Base-by-base conservation (phyloP, 1,140 invertebrate genomes). In the Cydia strobilella region DNA sequence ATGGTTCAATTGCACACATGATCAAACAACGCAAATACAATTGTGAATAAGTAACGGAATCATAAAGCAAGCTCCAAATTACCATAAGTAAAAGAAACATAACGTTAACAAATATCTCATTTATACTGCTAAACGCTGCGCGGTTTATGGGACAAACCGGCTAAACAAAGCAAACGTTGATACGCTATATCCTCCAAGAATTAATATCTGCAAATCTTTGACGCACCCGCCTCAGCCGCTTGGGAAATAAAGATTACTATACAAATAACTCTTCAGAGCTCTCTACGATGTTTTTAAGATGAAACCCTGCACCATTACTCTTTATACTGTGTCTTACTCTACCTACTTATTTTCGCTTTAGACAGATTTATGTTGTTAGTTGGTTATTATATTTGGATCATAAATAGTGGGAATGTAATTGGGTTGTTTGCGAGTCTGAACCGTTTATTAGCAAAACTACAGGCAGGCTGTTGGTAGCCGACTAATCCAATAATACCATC, bases 281-380 rank as follows among this genome's bases (percentile, higher is more conserved):
- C 74, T 79, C 72, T 59, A 59, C 75, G 77, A 77, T 81, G 78
- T 85, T 84, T 84, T 83, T 79, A 80, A 84, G 76, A 79, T 76
- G 78, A 86, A 84, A 87, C 86, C 86, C 83, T 83, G 51, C 72
- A 74, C 78, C 80, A 85, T 85, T 86, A 84, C 82, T 85, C 79
- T 86, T 80, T 78, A 71, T 75, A 59, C 73, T 75, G 9, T 20
- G 54, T 20, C 48, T 81, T 80, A 77, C 78, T 77, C 74, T 42
- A 76, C 73, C 74, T 59, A 73, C 74, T 54, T 54, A 75, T 77
- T 75, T 80, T 77, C 78, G 75, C 75, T 76, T 76, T 77, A 78
- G 72, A 77, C 80, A 81, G 73, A 81, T 80, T 80, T 54, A 74
- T 59, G 54, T 59, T 20, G 54, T 23, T 59, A 59, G 54, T 59